phyloP scores from a whole-genome alignment of 1,140 invertebrate genomes.

The Aporrectodea caliginosa region DNA sequence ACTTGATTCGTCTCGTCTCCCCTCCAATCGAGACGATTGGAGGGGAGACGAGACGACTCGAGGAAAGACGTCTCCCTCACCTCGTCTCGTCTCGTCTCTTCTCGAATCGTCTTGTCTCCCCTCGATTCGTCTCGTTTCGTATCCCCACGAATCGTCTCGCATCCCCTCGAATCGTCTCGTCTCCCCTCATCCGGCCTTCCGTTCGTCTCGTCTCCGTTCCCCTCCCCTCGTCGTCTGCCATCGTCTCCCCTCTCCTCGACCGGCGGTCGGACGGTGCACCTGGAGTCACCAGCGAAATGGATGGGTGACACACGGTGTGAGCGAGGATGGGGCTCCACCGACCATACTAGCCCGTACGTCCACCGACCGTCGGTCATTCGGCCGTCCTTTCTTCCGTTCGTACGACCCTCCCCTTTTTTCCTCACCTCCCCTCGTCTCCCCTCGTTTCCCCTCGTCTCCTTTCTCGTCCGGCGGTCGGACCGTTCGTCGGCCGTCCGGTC shows the following conservation, averaged over 20 bases:
- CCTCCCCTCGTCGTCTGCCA: background rate
- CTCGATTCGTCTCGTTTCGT: constrained; percentile 7
- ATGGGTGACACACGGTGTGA: no score
- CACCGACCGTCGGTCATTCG: background rate
- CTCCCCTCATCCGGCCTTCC: background rate
- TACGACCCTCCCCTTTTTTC: no score
- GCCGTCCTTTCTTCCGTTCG: background rate
- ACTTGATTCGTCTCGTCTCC: no score
- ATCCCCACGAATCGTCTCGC: no score
- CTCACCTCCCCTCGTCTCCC: constrained; percentile 4
- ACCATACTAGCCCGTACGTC: no score
- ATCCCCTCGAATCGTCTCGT: no score
- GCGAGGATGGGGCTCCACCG: no score
- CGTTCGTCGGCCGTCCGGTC: background rate
- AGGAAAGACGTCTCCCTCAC: background rate
- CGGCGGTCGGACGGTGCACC: background rate
- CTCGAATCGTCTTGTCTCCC: constrained; percentile 1
- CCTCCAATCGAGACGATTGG: no score
- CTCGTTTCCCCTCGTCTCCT: constrained; percentile 3
- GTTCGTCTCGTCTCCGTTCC: background rate
- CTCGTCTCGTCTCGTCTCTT: constrained; percentile 8
- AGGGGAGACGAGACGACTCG: no score
- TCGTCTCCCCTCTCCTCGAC: constrained; percentile 5
- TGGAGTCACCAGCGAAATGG: background rate
- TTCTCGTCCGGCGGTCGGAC: no score